Percentiles rank a stretch among this genome's conserved stretches.
Conservation (phyloP, 2,888 invertebrate genomes). For the Acleris sparsana region DNA sequence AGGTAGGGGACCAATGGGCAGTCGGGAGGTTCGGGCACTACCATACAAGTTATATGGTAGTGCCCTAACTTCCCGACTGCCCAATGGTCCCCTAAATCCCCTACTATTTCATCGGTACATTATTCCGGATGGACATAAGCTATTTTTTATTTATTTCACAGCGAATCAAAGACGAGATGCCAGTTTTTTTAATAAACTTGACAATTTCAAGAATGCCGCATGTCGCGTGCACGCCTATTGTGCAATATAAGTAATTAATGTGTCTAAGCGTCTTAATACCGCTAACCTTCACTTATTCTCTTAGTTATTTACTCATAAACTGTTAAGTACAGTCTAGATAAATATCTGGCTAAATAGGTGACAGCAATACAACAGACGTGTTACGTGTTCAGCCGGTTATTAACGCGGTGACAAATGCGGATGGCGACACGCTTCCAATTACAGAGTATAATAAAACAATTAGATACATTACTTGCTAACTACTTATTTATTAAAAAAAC, state of each 20-base stretch:
- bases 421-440: background rate
- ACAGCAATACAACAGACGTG: slow-evolving; percentile 24
- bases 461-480: slow-evolving; percentile 6
- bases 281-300: slow-evolving; percentile 14
- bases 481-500: background rate
- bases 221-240: background rate
- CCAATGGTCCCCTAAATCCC: too few relatives aligned
- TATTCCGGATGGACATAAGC: too few relatives aligned
- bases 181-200: background rate
- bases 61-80: too few relatives aligned
- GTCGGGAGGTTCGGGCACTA: too few relatives aligned
- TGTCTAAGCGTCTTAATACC: background rate
- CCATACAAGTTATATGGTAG: too few relatives aligned
- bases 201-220: background rate
- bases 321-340: slow-evolving; percentile 12
- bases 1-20: too few relatives aligned
- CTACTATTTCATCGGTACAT: too few relatives aligned
- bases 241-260: slow-evolving; percentile 11
- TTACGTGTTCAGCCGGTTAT: slow-evolving; percentile 13
- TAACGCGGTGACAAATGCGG: slow-evolving; percentile 28
- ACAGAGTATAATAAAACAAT: slow-evolving; percentile 4
- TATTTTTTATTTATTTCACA: too few relatives aligned
- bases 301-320: slow-evolving; percentile 2
- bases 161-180: too few relatives aligned
- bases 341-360: slow-evolving; percentile 22